Base-by-base conservation (phyloP, 2,888 invertebrate genomes). In the Aleiodes leptofemur region DNA sequence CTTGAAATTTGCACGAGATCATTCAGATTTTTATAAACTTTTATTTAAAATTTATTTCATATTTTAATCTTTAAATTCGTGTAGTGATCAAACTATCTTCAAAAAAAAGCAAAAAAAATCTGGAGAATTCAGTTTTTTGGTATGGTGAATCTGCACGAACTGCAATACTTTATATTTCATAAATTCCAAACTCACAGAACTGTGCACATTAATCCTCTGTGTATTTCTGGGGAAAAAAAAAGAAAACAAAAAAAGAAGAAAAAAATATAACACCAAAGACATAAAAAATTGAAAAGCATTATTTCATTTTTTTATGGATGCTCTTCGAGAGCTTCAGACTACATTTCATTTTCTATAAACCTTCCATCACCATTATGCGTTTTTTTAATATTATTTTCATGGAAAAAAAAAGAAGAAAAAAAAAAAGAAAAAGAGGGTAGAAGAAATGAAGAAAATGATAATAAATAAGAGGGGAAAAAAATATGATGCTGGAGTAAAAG, bases 291-390 rank as follows among this genome's bases (percentile, higher is more conserved):
- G 56, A 57, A 70, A 55, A 57, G 16, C 70, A 56, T 70, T 70
- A 56, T 55, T 72, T 64, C 13, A 11, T 23, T 23, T 66, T 34
- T 59, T 51, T 64, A 64, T 64, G 43, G 64, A 14, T 48, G 48
- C 6, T 43, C 43, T 16, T 48, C 23, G 64, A 64, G 48, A 48
- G 9, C 43, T 14, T 13, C 61, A 38, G 29, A 7, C 61, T 61
- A 34, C 16, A 14, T 61, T 29, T 14, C 23, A 11, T 51, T 56
- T 70, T 77, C 53, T 38, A 38, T 68, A 55, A 59, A 71, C 75
- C 51, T 74, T 31, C 50, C 51, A 50, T 69, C 55, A 48, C 72
- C 61, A 76, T 76, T 74, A 74, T 76, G 72, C 72, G 9, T 43
- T 43, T 43, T 43, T 43, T 43, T 43, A 34, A 34, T 34, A 34